These are phyloP conservation scores for Tyria jacobaeae DNA, from an alignment of 2,888 invertebrate genomes.

Conservation along the genomic window DNA sequence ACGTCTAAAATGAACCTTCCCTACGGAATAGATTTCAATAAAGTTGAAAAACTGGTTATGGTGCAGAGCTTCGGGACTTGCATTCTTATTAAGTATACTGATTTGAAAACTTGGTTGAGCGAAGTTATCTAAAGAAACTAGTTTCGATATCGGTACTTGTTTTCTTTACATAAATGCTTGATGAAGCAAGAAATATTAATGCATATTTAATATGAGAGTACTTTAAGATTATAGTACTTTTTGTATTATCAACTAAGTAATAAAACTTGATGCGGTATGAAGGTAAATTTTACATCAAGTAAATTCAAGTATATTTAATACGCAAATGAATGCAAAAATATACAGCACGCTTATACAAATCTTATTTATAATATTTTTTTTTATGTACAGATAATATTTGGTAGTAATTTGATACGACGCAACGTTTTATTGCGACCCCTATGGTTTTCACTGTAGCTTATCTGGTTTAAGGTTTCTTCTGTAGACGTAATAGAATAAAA, in stretches of 20 bases:
- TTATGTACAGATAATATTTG: neutral
- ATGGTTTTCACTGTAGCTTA: slow-evolving; percentile 3
- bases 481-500: too few species aligned
- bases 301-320: neutral
- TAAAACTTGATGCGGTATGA: neutral
- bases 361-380: neutral
- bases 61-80: slow-evolving; percentile 23
- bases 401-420: neutral
- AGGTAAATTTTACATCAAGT: neutral
- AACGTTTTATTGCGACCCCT: neutral
- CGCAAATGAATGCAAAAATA: neutral
- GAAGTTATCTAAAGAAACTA: slow-evolving; percentile 41
- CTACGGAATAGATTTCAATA: slow-evolving; percentile 13
- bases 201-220: neutral
- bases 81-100: slow-evolving; percentile 32
- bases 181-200: slow-evolving; percentile 7
- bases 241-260: neutral
- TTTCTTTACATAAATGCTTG: slow-evolving; percentile 21
- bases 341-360: neutral
- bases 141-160: slow-evolving; percentile 38
- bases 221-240: neutral
- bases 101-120: slow-evolving; percentile 32
- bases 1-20: slow-evolving; percentile 16
- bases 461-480: neutral
- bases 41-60: slow-evolving; percentile 32